phyloP scores from a whole-genome alignment of 2,797 vertebrate genomes.

The Monodelphis domestica region DNA sequence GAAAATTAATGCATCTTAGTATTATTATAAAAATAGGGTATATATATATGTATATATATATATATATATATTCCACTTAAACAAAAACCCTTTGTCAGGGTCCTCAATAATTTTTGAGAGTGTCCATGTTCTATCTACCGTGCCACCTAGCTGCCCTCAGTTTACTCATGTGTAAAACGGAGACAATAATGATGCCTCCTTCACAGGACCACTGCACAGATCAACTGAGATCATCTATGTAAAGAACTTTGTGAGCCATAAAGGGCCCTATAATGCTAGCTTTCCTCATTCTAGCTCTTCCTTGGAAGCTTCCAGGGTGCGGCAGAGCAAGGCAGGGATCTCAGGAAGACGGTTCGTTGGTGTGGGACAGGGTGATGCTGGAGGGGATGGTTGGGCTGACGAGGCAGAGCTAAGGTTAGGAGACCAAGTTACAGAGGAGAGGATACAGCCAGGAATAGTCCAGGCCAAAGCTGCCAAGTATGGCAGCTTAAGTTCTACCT shows the following conservation, averaged over 20 bases:
- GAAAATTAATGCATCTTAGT: too few relatives aligned
- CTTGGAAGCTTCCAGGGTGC: neutral
- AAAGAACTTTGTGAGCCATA: neutral
- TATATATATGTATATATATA: too few relatives aligned
- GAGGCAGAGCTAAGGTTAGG: neutral
- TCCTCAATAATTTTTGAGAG: too few relatives aligned
- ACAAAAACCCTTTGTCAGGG: too few relatives aligned
- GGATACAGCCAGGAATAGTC: neutral
- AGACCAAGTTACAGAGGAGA: neutral
- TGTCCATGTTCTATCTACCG: too few relatives aligned
- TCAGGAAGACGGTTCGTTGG: neutral
- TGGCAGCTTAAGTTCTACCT: neutral
- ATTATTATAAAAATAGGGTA: too few relatives aligned
- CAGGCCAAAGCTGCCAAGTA: neutral
- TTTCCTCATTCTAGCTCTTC: neutral
- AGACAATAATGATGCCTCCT: neutral
- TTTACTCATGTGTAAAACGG: neutral
- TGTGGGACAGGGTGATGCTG: neutral
- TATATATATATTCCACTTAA: too few relatives aligned
- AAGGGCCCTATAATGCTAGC: neutral
- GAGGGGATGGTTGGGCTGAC: neutral
- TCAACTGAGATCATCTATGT: neutral
- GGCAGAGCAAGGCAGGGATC: neutral
- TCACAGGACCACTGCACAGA: neutral
- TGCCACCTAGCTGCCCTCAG: too few relatives aligned